Percentiles rank a stretch among this genome's conserved stretches.
These are phyloP conservation scores for Dolichallabes microphthalmus DNA, from an alignment of 2,113 vertebrate genomes.

Conservation along the genomic window DNA sequence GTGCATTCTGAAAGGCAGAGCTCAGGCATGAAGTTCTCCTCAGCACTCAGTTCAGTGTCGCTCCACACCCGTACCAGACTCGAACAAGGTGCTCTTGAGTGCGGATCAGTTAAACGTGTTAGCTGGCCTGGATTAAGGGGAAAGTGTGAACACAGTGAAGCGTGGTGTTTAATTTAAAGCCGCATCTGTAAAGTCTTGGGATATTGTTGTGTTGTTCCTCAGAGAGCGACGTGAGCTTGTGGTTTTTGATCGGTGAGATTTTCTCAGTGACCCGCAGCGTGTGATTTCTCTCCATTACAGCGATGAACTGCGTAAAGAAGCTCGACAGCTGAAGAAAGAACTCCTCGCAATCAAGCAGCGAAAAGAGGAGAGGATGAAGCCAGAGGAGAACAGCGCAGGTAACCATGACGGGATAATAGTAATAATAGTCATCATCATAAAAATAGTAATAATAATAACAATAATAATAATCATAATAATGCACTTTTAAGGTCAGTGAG, in stretches of 20 bases:
- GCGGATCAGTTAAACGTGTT: too few species aligned
- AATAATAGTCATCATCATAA: too few species aligned
- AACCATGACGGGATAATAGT: constrained; percentile 37
- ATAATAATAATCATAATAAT: background rate
- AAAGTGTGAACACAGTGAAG: too few species aligned
- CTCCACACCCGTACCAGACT: background rate
- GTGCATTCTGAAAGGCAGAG: background rate
- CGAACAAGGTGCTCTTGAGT: background rate
- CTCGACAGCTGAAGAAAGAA: constrained; percentile 88
- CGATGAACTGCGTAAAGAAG: constrained; percentile 91
- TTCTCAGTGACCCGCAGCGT: background rate
- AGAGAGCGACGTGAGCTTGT: background rate
- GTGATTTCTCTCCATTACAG: constrained; percentile 69
- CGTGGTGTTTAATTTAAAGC: background rate
- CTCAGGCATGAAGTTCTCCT: background rate
- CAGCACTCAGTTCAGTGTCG: background rate
- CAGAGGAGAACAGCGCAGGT: constrained; percentile 76
- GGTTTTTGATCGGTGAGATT: background rate
- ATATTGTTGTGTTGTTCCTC: background rate
- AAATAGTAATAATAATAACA: background rate
- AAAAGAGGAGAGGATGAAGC: constrained; percentile 76
- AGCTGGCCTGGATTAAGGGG: too few species aligned
- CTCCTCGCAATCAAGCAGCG: constrained; percentile 89
- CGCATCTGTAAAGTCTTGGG: background rate
- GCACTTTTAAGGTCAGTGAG: too few species aligned